Base-by-base conservation (phyloP, 2,113 vertebrate genomes). In the Hippoglossus stenolepis region DNA sequence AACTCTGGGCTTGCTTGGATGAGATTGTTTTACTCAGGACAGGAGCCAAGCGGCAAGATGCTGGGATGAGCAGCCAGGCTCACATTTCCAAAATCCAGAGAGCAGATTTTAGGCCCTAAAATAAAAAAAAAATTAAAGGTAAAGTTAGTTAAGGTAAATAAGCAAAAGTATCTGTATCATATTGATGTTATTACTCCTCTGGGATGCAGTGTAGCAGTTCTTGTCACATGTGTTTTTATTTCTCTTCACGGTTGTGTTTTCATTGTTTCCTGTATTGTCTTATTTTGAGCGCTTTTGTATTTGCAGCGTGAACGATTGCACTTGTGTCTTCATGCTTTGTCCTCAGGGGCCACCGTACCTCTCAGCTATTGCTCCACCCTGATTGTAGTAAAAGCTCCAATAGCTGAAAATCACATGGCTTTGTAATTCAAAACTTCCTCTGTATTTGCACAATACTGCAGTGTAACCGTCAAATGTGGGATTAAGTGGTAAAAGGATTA, bases 401-500 rank as follows among this genome's bases (percentile, higher is more conserved):
- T 24, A 21, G 6, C 3, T 49, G 31, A 28, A 65, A 70, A 67
- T 54, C 26, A 21, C 2, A 31, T 62, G n/a, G 24, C 66, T 71
- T 65, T 75, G 11, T 35, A 45, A 73, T 82, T 82, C 54, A 69
- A 66, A 58, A 28, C 21, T 11, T 7, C 6, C 20, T 65, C 40
- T 65, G 14, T 73, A 45, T 76, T 18, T 79, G 47, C 23, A 64
- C 56, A 61, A 12, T 21, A 28, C 35, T 66, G 66, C 43, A 73
- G n/a, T 66, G 1, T 47, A n/a, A 78, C 47, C 49, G 73, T n/a
- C 51, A 17, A 45, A 35, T 31, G 40, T 18, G 14, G 70, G 79
- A 77, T 88, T 75, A 79, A 49, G 4, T 17, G 38, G n/a, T n/a
- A 47, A 62, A 11, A 7, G 60, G 67, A 80, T 83, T 87, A 83